These are phyloP conservation scores for Pegoplata infirma DNA, from an alignment of 2,888 invertebrate species.

Conservation along the genomic window DNA sequence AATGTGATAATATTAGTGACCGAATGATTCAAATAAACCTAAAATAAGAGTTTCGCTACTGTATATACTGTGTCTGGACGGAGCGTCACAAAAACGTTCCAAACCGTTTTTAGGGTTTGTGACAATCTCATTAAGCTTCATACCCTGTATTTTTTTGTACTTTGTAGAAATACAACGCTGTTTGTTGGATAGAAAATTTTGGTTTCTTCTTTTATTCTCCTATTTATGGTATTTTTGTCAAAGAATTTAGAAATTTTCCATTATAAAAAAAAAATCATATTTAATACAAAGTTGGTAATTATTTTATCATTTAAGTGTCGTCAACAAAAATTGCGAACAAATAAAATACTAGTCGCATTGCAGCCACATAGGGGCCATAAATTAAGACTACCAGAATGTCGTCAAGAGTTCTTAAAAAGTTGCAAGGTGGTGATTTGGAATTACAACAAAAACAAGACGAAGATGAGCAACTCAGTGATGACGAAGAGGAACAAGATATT, in stretches of 20 bases:
- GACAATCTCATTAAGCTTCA: too few species aligned
- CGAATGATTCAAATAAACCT: too few species aligned
- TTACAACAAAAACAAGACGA: constrained; percentile 65
- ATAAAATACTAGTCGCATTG: not conserved
- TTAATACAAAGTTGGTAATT: not conserved
- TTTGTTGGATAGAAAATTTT: not conserved
- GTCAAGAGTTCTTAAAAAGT: constrained; percentile 82
- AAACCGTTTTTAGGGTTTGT: too few species aligned
- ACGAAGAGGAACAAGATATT: constrained; percentile 79
- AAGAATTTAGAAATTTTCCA: not conserved
- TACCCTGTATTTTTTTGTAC: too few species aligned
- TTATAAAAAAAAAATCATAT: too few species aligned
- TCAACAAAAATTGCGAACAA: not conserved
- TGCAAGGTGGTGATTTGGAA: constrained; percentile 80
- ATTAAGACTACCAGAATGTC: constrained; percentile 79
- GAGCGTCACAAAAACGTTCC: too few species aligned
- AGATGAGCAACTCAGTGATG: constrained; percentile 77
- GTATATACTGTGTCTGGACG: too few species aligned
- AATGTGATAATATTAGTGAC: too few species aligned
- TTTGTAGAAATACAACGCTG: constrained; percentile 22
- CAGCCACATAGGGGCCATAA: not conserved
- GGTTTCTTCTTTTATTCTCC: not conserved
- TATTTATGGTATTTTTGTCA: constrained; percentile 25
- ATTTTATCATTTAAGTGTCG: not conserved
- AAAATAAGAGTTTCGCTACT: too few species aligned